phyloP scores from a whole-genome alignment of 2,888 invertebrate genomes.

The Philhelius pedissequus region DNA sequence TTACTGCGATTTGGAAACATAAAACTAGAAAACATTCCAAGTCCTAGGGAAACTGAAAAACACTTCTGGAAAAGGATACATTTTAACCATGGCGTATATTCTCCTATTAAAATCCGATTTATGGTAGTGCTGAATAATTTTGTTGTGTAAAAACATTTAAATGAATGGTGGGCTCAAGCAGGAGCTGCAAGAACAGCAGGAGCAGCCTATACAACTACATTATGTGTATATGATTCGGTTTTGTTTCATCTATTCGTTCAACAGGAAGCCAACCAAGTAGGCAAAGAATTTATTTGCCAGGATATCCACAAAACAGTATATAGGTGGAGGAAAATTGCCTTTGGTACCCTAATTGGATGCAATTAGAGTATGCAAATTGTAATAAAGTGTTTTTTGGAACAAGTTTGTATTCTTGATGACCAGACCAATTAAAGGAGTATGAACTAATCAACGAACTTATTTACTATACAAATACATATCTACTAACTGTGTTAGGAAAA shows the following conservation, averaged over 20 bases:
- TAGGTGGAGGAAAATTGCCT: slow-evolving; percentile 49
- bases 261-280: not conserved
- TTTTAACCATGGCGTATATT: not conserved
- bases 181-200: not conserved
- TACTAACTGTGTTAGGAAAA: not conserved
- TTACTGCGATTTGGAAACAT: too few relatives aligned
- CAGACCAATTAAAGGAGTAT: not conserved
- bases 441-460: not conserved
- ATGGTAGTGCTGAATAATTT: slow-evolving; percentile 37
- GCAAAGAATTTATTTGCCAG: slow-evolving; percentile 47
- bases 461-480: not conserved
- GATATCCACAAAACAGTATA: slow-evolving; percentile 14
- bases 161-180: slow-evolving; percentile 8
- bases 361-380: slow-evolving; percentile 66
- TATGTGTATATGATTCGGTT: slow-evolving; percentile 17
- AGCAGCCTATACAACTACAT: not conserved
- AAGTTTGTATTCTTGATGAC: not conserved
- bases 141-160: slow-evolving; percentile 39
- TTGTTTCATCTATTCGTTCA: slow-evolving; percentile 23
- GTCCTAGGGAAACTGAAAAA: not conserved
- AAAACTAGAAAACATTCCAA: too few relatives aligned
- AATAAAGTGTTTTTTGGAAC: slow-evolving; percentile 45
- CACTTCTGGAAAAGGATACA: not conserved
- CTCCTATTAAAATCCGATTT: slow-evolving; percentile 16
- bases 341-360: slow-evolving; percentile 58